Evolutionary conservation across 2,113 vertebrate species (phyloP), one percentile per base, ranked within the genome.

Genomic region (Chaetodon auriga): DNA sequence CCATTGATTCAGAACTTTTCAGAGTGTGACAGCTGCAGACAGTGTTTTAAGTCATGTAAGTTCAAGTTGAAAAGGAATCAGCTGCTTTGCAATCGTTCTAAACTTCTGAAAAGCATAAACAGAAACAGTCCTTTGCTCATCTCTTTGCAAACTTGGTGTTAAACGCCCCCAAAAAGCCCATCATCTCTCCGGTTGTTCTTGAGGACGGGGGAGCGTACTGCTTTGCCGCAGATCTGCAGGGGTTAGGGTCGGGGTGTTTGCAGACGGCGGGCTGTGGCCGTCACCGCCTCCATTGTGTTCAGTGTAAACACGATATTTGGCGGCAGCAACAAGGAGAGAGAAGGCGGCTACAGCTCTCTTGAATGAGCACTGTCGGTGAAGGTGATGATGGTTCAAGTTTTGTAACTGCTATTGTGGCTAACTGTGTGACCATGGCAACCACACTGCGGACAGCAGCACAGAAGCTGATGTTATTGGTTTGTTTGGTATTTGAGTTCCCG

Each of bases 41-140:
- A 19, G n/a, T 62, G 49, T 64, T 43, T 69, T 2, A 60, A 62
- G 57, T 54, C 23, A 18, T n/a, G 60, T 57, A 18, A 16, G 60
- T 55, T 64, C 12, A 80, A 63, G n/a, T 9, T 23, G 15, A 62
- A 49, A 48, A 38, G 19, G 41, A 81, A 64, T 66, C 35, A 43
- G 61, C 13, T 36, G 30, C 30, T 62, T 53, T 45, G 48, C 78
- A 55, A 49, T 57, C n/a, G 19, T 43, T 75, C 19, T 4, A 36
- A 45, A 35, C 14, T n/a, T 36, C 5, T 2, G 4, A 6, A 41
- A 55, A 45, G 11, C 49, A 76, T 9, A 65, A 45, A 53, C 74
- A 76, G 10, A 55, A 12, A 58, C 7, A 6, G 43, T 6, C 43
- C 19, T 15, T 53, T 49, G 21, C 54, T 16, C 15, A 18, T 25